These are phyloP conservation scores for Plotosus lineatus DNA, from an alignment of 2,113 vertebrate species.

Conservation along the genomic window DNA sequence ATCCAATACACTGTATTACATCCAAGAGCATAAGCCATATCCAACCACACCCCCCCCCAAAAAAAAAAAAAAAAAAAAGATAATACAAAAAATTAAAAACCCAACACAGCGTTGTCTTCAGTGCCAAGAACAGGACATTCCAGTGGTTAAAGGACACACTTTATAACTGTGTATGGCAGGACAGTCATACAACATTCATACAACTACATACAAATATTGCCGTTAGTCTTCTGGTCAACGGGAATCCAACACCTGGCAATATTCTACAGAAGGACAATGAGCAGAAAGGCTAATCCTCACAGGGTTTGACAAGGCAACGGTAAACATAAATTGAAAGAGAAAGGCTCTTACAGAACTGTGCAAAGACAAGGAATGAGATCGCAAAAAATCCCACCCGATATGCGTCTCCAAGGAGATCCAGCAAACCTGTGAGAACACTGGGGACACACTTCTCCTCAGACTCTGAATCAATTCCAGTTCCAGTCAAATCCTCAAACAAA, in stretches of 20 bases:
- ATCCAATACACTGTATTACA: conserved; percentile 40
- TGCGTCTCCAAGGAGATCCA: conserved; percentile 16
- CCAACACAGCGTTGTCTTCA: conserved; percentile 16
- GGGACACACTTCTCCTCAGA: conserved; percentile 12
- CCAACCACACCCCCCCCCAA: too few species aligned
- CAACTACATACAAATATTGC: conserved; percentile 44
- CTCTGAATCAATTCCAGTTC: neutral
- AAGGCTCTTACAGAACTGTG: conserved; percentile 46
- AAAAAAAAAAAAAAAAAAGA: conserved; percentile 27
- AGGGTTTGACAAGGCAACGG: conserved; percentile 35
- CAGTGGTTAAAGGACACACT: conserved; percentile 42
- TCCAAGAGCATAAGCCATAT: conserved; percentile 13
- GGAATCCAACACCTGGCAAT: conserved; percentile 38
- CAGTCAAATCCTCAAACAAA: conserved; percentile 20
- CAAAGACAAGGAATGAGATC: conserved; percentile 31
- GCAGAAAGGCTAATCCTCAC: conserved; percentile 28
- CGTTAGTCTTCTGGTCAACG: conserved; percentile 29
- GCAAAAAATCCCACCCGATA: conserved; percentile 25
- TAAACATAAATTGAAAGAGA: conserved; percentile 23
- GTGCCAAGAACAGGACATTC: conserved; percentile 33
- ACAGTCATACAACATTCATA: conserved; percentile 48
- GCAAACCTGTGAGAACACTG: conserved; percentile 24
- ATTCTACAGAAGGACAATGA: conserved; percentile 12
- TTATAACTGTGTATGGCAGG: conserved; percentile 25
- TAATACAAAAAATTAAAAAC: conserved; percentile 27